Evolutionary conservation across 2,797 vertebrate species (phyloP), one percentile per base, ranked within the genome.

Genomic region (Craterocephalus amniculus): DNA sequence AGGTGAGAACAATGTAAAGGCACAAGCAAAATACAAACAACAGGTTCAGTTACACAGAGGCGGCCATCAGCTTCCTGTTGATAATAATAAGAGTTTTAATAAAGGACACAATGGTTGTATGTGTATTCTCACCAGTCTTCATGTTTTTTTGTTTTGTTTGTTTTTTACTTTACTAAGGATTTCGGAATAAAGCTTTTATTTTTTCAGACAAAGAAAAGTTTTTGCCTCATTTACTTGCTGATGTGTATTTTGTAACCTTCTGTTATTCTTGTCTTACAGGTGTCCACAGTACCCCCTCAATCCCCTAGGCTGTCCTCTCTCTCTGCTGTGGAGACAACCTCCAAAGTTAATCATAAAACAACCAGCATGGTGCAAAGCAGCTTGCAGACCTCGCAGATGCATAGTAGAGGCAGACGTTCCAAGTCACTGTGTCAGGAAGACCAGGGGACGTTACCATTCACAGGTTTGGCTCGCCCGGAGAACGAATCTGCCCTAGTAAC

Each of bases 241-340:
- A n/a, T 24, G 22, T 22, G 10, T 63, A 7, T 45, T 43, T 64
- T 67, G 22, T 74, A 35, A 78, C 43, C 3, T 61, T n/a, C n/a
- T n/a, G n/a, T n/a, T n/a, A n/a, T n/a, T n/a, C n/a, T n/a, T 20
- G 22, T 49, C 31, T 0, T 81, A 83, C 91, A 95, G 87, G 91
- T 91, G 10, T 84, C 94, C 63, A 92, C 95, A 0, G 65, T 82
- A 0, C 77, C 93, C 29, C 93, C 94, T 76, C 92, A 86, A 1
- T 84, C 87, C 45, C 82, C 83, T 0, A 76, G 91, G 66, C 97
- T 95, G 92, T 96, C 96, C 2, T 96, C 96, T 0, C 96, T 93
- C 81, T 98, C 97, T 0, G 95, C 95, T 0, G 93, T 96, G 80
- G 96, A 98, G 81, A 86, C 93, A 0, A 85, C 83, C 22, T 94